phyloP scores from a whole-genome alignment of 1,140 invertebrate species.

The Branchinecta lynchi region DNA sequence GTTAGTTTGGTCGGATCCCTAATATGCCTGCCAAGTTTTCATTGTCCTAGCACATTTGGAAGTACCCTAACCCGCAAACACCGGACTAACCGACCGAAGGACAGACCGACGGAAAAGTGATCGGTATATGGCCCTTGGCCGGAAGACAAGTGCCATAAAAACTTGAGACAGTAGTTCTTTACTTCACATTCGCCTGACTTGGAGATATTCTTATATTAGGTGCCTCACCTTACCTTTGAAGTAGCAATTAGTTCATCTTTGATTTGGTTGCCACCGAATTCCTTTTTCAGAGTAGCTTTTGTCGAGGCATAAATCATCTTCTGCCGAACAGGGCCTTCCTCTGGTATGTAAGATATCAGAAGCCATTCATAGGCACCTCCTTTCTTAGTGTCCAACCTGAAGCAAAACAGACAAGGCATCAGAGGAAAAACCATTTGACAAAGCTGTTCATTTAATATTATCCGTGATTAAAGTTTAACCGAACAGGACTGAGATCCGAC shows the following conservation, averaged over 20 bases:
- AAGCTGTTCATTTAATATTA: not conserved
- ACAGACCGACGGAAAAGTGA: too few relatives aligned
- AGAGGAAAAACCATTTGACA: not conserved
- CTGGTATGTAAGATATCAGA: constrained; percentile 85
- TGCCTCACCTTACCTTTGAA: constrained; percentile 44
- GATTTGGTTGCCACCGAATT: constrained; percentile 80
- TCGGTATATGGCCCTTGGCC: too few relatives aligned
- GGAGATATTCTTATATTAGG: too few relatives aligned
- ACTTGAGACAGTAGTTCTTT: constrained; percentile 21
- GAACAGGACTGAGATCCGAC: not conserved
- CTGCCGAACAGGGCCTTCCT: constrained; percentile 68
- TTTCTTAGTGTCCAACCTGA: constrained; percentile 58
- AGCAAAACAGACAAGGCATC: constrained; percentile 8
- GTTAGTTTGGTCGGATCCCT: too few relatives aligned
- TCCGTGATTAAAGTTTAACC: not conserved
- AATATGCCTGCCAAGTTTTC: too few relatives aligned
- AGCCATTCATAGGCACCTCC: constrained; percentile 76
- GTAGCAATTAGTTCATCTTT: constrained; percentile 84
- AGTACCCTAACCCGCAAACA: too few relatives aligned
- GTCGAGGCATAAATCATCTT: constrained; percentile 99
- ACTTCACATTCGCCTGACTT: constrained; percentile 18
- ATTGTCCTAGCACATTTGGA: too few relatives aligned
- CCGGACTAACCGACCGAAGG: too few relatives aligned
- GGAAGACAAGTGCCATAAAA: too few relatives aligned
- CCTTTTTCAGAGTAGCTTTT: constrained; percentile 89